Evolutionary conservation across 2,888 invertebrate species (phyloP), one percentile per base, ranked within the genome.

Genomic region (Aporophyla nigra): DNA sequence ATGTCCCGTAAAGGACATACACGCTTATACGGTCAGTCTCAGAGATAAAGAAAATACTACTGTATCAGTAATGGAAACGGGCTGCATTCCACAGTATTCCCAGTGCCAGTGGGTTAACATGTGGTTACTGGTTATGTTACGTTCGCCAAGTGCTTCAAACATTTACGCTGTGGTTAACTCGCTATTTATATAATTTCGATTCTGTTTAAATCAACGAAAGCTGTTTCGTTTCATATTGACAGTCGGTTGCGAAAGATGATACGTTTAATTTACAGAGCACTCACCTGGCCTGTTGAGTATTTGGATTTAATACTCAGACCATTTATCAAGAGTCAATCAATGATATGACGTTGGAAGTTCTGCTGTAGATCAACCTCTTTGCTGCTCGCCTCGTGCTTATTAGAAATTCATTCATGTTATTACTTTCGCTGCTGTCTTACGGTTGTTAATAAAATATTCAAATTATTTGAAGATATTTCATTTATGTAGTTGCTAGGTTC

Each of bases 181-280:
- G 63, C 65, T 87, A 87, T 87, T 85, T 78, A 85, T 84, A 86
- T 70, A 62, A 74, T 74, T 61, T 69, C 27, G 49, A 77, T 78
- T 67, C 67, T 78, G 76, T 85, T 76, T 79, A 27, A 78, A 76
- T 84, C 71, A 77, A 78, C 74, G 71, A 84, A 71, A 71, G 73
- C 82, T 86, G 83, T 71, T 85, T 82, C 56, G 27, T 76, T 73
- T 85, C 83, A 74, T 66, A 82, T 85, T 82, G 85, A 76, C 74
- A 80, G 74, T 74, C 33, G 69, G 75, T 83, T 84, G 76, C 85
- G 72, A 85, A 82, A 85, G 66, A 78, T 74, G 74, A 82, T 85
- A 71, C 71, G 49, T 84, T 71, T 72, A 75, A 80, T 81, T 73
- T 76, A 76, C 69, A 61, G 63, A 53, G 65, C 68, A 74, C 71